Evolutionary conservation across 2,888 invertebrate species (phyloP).

Genomic region (Amiota mariae): DNA sequence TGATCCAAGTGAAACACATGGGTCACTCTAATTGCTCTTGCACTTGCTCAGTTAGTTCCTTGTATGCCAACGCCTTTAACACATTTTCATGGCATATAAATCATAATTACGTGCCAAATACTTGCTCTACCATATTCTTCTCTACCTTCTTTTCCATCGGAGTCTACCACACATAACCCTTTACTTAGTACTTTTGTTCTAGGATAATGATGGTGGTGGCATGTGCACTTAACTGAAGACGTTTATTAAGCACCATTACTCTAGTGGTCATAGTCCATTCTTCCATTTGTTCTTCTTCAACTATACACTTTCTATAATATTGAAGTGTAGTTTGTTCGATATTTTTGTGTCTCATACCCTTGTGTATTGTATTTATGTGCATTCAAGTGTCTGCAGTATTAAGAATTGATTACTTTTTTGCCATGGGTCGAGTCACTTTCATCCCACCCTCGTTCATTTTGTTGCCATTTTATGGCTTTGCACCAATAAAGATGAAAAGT

Average conservation of each 20-base stretch:
- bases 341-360: too few species aligned
- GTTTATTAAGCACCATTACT: slow-evolving; percentile 59
- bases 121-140: slow-evolving; percentile 13
- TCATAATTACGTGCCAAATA: slow-evolving; percentile 53
- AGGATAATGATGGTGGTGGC: too few species aligned
- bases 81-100: slow-evolving; percentile 55
- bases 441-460: slow-evolving; percentile 31
- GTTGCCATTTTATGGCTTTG: slow-evolving; percentile 39
- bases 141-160: slow-evolving; percentile 4
- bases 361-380: not conserved
- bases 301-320: not conserved
- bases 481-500: slow-evolving; percentile 7
- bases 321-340: too few species aligned
- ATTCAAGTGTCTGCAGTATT: slow-evolving; percentile 40
- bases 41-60: slow-evolving; percentile 30
- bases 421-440: slow-evolving; percentile 57
- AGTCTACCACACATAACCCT: not conserved
- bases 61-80: slow-evolving; percentile 45
- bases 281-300: not conserved
- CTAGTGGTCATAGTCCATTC: slow-evolving; percentile 24
- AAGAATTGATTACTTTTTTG: slow-evolving; percentile 59
- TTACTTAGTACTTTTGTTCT: slow-evolving; percentile 21
- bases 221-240: slow-evolving; percentile 55
- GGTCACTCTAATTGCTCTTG: slow-evolving; percentile 48
- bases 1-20: not conserved